These are phyloP conservation scores for Ricordea florida DNA, from an alignment of 92 coral and sea anemone genomes.

Conservation along the genomic window DNA sequence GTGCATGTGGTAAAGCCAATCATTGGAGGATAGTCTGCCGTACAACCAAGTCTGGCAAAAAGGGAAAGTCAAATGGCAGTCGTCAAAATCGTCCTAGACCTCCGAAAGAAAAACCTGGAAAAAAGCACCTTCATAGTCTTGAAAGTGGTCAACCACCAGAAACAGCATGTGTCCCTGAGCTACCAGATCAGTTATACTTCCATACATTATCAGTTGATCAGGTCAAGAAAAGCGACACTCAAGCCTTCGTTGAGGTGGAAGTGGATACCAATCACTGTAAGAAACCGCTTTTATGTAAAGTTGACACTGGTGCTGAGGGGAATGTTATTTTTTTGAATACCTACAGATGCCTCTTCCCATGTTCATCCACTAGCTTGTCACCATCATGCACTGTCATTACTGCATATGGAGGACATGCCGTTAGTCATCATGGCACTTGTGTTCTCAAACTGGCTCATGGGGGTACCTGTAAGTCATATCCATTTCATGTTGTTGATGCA, in stretches of 20 bases:
- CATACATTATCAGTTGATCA: constrained; percentile 38
- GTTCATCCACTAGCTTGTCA: constrained; percentile 35
- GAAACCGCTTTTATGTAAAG: constrained; percentile 58
- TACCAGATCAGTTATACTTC: constrained; percentile 54
- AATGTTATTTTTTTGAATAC: constrained; percentile 63
- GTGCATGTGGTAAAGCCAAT: too few relatives aligned
- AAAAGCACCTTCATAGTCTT: too few relatives aligned
- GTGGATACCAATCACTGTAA: constrained; percentile 33
- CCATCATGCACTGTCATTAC: constrained; percentile 63
- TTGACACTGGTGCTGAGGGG: constrained; percentile 80
- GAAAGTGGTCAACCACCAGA: too few relatives aligned
- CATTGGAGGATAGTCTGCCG: too few relatives aligned
- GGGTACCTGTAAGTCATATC: constrained; percentile 43
- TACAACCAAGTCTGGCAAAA: neutral
- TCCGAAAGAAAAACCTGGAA: neutral
- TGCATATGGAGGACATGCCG: constrained; percentile 60
- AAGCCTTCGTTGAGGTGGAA: constrained; percentile 63
- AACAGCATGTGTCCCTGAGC: neutral
- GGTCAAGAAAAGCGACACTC: constrained; percentile 41
- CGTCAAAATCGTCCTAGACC: too few relatives aligned
- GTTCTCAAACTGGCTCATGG: constrained; percentile 38
- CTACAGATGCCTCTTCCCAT: constrained; percentile 42
- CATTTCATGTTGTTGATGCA: constrained; percentile 57
- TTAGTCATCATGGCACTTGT: constrained; percentile 60
- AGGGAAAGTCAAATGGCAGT: too few relatives aligned